Percentiles rank a stretch among this genome's conserved stretches.
phyloP scores from a whole-genome alignment of 2,113 vertebrate species.

The Labeo catla region DNA sequence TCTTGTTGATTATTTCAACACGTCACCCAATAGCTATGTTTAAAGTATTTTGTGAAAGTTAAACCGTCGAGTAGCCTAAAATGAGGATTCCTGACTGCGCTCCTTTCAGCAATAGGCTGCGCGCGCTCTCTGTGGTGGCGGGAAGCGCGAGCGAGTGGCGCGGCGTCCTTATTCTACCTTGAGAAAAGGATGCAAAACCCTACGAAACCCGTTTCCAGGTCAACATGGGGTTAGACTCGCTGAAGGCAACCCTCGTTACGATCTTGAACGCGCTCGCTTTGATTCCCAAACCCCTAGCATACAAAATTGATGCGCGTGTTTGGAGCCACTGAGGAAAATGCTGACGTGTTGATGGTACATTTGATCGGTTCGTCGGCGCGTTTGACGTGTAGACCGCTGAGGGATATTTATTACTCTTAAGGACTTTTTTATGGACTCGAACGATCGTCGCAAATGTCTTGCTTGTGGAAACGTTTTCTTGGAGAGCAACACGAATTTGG shows the following conservation, averaged over 20 bases:
- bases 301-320: background rate
- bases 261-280: background rate
- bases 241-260: background rate
- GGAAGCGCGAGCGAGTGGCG: background rate
- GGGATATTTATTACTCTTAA: conserved; percentile 5
- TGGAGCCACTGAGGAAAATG: conserved; percentile 8
- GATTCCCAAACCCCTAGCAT: background rate
- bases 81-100: background rate
- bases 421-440: background rate
- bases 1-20: background rate
- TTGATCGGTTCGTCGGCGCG: background rate
- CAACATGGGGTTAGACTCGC: background rate
- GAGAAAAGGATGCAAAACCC: background rate
- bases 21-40: background rate
- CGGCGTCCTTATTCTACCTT: conserved; percentile 8
- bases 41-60: background rate
- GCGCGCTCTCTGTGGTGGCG: background rate
- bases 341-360: background rate
- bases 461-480: background rate
- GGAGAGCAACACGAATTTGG: background rate
- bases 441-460: background rate
- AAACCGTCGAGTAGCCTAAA: background rate
- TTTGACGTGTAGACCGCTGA: background rate
- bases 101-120: background rate
- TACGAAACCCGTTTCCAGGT: background rate